Conservation (phyloP, 2,113 vertebrate species). For the Bos indicus region DNA sequence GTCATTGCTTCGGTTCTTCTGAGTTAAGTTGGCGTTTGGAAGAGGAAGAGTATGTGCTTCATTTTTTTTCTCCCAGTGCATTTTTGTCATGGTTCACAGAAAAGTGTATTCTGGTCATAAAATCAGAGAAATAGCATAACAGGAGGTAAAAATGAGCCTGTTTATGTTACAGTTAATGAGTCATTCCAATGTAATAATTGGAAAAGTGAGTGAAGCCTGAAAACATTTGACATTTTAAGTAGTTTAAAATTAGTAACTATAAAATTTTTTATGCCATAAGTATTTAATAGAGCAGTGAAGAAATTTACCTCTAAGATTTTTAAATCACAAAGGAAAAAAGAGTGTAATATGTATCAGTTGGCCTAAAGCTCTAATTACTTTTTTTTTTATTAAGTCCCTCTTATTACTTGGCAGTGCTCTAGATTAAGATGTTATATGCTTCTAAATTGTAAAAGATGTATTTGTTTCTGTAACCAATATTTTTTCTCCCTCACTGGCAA, state of each 20-base stretch:
- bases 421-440: slow-evolving; percentile 54
- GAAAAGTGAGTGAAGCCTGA: slow-evolving; percentile 72
- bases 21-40: neutral
- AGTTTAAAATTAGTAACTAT: slow-evolving; percentile 73
- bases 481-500: neutral
- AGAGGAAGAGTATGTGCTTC: neutral
- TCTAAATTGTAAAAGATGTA: neutral
- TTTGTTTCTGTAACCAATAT: slow-evolving; percentile 62
- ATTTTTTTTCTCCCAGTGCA: neutral
- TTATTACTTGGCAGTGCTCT: slow-evolving; percentile 46
- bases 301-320: slow-evolving; percentile 59
- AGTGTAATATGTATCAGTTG: slow-evolving; percentile 53
- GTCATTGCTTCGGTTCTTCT: neutral
- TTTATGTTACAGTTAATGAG: slow-evolving; percentile 66
- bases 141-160: slow-evolving; percentile 53
- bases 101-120: slow-evolving; percentile 54
- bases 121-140: slow-evolving; percentile 26
- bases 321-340: slow-evolving; percentile 66
- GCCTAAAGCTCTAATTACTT: slow-evolving; percentile 58
- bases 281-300: slow-evolving; percentile 59
- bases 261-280: slow-evolving; percentile 66
- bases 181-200: slow-evolving; percentile 74
- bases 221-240: slow-evolving; percentile 75
- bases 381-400: slow-evolving; percentile 67
- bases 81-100: slow-evolving; percentile 36